phyloP scores from a whole-genome alignment of 2,888 invertebrate species.

The Dysmachus trigonus region DNA sequence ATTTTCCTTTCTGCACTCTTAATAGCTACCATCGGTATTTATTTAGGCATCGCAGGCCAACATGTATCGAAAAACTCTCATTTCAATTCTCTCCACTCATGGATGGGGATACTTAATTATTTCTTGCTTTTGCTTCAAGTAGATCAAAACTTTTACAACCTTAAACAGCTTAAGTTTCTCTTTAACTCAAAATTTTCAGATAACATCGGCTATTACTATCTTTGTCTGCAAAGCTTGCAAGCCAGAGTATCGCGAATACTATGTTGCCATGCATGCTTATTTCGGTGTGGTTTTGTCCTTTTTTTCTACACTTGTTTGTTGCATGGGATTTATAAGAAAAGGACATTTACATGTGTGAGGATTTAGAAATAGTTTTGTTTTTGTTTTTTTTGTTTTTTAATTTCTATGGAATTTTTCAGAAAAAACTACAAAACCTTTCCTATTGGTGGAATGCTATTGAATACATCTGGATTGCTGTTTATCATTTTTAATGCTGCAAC shows the following conservation, averaged over 20 bases:
- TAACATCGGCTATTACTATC: not conserved
- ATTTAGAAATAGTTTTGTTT: not conserved
- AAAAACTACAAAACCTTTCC: not conserved
- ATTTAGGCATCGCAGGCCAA: not conserved
- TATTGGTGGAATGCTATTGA: not conserved
- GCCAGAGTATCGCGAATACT: not conserved
- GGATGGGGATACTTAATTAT: not conserved
- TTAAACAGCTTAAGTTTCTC: not conserved
- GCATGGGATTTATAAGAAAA: not conserved
- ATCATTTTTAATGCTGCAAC: not conserved
- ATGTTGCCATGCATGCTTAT: not conserved
- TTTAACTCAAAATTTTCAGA: not conserved
- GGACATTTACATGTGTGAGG: not conserved
- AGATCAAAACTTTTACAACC: not conserved
- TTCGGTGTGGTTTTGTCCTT: not conserved
- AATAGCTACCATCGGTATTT: not conserved
- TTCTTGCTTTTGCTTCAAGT: not conserved
- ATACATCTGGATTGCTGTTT: not conserved
- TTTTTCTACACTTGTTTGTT: not conserved
- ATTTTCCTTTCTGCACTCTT: not conserved
- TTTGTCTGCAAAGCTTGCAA: not conserved
- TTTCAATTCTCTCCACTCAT: not conserved
- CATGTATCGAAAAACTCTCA: not conserved
- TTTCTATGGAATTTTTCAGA: not conserved
- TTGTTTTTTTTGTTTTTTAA: not conserved